Evolutionary conservation across 2,797 vertebrate genomes (phyloP).

Genomic region (Echeneis naucrates): DNA sequence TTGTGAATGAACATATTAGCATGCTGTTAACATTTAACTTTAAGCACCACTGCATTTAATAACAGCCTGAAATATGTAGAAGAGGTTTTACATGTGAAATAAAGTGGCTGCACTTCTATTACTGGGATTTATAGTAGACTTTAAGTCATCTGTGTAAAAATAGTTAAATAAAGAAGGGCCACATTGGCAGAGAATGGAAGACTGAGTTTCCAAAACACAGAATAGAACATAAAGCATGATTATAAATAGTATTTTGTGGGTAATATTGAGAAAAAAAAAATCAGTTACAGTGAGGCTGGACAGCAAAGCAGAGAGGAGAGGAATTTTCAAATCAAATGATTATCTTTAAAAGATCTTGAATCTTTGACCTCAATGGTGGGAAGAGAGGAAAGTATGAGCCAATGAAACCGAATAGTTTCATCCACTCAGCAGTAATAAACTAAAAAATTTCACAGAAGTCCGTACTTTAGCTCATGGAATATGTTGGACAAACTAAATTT

Average conservation of each 20-base stretch:
- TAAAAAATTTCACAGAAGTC: neutral
- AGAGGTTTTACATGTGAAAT: too few relatives aligned
- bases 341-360: neutral
- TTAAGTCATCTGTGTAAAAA: neutral
- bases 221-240: neutral
- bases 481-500: slow-evolving; percentile 10
- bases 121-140: neutral
- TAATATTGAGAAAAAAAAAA: neutral
- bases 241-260: neutral
- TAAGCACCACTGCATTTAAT: neutral
- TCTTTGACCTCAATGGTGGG: neutral
- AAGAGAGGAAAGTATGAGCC: neutral
- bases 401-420: neutral
- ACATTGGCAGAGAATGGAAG: neutral
- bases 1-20: neutral
- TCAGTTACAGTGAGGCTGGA: neutral
- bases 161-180: neutral
- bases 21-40: neutral
- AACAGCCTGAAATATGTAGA: neutral
- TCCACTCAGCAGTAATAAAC: slow-evolving; percentile 9
- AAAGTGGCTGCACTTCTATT: too few relatives aligned
- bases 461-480: slow-evolving; percentile 1
- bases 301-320: neutral
- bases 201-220: neutral
- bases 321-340: neutral